These are phyloP conservation scores for Pachyuromys duprasi DNA, from an alignment of 2,797 vertebrate genomes.

Conservation along the genomic window DNA sequence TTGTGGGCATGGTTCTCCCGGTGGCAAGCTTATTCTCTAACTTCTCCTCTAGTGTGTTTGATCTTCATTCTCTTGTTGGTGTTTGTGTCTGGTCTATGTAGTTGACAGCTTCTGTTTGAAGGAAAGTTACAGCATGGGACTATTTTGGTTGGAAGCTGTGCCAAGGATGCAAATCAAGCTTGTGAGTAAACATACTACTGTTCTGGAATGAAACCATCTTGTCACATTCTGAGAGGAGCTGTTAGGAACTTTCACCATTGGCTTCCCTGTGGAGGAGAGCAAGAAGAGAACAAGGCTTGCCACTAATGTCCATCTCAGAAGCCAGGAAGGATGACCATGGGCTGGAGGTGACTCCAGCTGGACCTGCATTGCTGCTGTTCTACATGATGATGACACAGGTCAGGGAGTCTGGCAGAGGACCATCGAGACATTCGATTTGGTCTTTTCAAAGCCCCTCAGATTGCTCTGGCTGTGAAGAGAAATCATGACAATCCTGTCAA, in stretches of 20 bases:
- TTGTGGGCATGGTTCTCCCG: neutral
- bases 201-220: neutral
- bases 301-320: neutral
- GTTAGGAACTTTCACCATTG: neutral
- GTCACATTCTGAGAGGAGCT: neutral
- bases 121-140: neutral
- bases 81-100: neutral
- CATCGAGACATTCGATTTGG: neutral
- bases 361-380: neutral
- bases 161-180: neutral
- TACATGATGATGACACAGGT: neutral
- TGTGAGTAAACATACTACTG: fast-evolving
- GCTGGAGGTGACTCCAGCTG: neutral
- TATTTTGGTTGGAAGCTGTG: neutral
- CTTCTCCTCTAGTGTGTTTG: neutral
- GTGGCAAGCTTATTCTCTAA: neutral
- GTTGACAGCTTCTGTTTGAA: neutral
- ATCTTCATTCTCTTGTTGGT: neutral
- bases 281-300: neutral
- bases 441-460: conserved; percentile 26
- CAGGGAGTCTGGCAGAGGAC: neutral
- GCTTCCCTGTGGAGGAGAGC: neutral
- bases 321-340: neutral
- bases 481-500: neutral
- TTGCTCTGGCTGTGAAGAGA: conserved; percentile 19